phyloP scores from a whole-genome alignment of 2,113 vertebrate species.

The Peromyscus maniculatus region DNA sequence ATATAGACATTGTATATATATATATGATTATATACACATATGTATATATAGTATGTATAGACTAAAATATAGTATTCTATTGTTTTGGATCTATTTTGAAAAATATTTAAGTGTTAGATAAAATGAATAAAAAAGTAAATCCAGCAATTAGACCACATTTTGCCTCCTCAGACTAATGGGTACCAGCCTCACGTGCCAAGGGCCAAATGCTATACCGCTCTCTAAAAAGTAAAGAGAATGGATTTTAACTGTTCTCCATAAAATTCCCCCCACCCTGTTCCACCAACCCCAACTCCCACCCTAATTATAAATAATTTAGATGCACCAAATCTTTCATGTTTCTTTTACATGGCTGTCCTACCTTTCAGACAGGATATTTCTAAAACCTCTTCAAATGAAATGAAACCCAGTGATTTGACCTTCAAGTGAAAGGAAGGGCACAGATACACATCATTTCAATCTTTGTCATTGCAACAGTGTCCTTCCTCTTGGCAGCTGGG shows the following conservation, averaged over 20 bases:
- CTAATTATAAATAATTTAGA: conserved; percentile 48
- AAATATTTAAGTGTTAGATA: conserved; percentile 67
- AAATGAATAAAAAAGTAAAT: conserved; percentile 69
- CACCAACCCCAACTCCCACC: conserved; percentile 73
- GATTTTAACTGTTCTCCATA: conserved; percentile 63
- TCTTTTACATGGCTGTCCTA: conserved; percentile 58
- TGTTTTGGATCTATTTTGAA: conserved; percentile 71
- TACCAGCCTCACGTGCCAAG: conserved; percentile 76
- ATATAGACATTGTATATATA: neutral
- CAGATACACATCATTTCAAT: conserved; percentile 50
- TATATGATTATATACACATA: neutral
- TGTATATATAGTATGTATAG: neutral
- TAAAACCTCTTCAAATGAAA: conserved; percentile 70
- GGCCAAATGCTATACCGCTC: conserved; percentile 84
- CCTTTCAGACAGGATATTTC: conserved; percentile 65
- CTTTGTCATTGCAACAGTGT: neutral
- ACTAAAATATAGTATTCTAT: conserved; percentile 35
- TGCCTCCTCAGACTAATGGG: conserved; percentile 64
- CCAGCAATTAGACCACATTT: conserved; percentile 64
- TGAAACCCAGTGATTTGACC: conserved; percentile 54
- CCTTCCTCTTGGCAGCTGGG: conserved; percentile 64
- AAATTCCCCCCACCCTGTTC: conserved; percentile 66
- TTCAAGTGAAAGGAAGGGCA: conserved; percentile 34
- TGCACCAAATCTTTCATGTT: conserved; percentile 63
- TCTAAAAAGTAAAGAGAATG: conserved; percentile 78